Conservation (phyloP, 2,797 vertebrate species). For the Cephalopachus bancanus region DNA sequence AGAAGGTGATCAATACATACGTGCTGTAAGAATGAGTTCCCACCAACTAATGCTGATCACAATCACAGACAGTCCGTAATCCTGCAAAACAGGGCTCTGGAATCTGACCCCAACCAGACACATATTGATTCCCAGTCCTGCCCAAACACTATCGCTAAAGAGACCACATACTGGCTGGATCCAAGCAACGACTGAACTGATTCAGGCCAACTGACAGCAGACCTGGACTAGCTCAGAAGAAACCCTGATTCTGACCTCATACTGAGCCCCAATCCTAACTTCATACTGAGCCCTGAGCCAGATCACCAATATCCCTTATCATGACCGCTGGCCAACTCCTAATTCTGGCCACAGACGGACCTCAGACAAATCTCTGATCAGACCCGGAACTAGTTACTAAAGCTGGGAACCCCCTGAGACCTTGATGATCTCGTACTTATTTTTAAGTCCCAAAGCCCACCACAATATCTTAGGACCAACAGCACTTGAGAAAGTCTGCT, state of each 20-base stretch:
- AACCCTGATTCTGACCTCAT: not conserved
- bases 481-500: not conserved
- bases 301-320: not conserved
- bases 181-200: not conserved
- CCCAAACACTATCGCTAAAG: not conserved
- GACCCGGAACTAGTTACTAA: not conserved
- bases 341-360: not conserved
- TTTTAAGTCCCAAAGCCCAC: not conserved
- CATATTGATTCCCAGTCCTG: too few species aligned
- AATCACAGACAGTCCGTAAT: not conserved
- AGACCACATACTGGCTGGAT: not conserved
- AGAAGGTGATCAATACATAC: not conserved
- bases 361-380: not conserved
- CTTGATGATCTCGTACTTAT: too few species aligned
- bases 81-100: not conserved
- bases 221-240: not conserved
- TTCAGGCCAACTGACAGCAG: not conserved
- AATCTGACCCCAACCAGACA: not conserved
- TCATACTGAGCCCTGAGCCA: not conserved
- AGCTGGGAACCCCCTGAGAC: not conserved
- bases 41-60: not conserved
- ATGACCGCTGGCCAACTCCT: not conserved
- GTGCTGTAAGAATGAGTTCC: not conserved
- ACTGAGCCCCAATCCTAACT: not conserved
- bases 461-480: not conserved